Base-by-base conservation (phyloP, 2,797 vertebrate genomes). In the Rhinoraja longicauda region DNA sequence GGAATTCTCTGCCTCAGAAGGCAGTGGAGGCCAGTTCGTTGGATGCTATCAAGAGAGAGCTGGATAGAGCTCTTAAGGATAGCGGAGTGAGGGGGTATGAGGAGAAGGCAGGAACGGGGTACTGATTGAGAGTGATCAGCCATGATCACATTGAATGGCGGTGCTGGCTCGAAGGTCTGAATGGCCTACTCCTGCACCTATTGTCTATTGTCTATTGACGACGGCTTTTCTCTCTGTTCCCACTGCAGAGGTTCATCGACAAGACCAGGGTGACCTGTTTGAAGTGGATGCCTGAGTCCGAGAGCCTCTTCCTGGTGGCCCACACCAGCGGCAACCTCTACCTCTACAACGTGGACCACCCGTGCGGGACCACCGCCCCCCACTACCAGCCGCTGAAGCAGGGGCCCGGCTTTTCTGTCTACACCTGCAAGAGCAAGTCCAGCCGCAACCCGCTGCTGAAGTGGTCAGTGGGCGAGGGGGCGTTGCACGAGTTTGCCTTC, bases 241-340 rank as follows among this genome's bases (percentile, higher is more conserved):
- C n/a, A 13, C 1, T 19, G 86, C 95, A 98, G 98, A 97, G 98
- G 94, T 95, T 98, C 93, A 98, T 98, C 70, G 98, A 99, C 96
- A 98, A 97, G 93, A 98, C 98, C 19, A 98, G 98, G 96, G 98
- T 99, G 93, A 99, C 98, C 0, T 96, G 97, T 77, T 96, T 99
- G n/a, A 97, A 97, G 93, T 98, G 98, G 98, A 96, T 99, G 24
- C 98, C 98, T 0, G 97, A 97, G 94, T 97, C 97, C 0, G 98
- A 98, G 81, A 98, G 97, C 94, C 97, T 99, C 77, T 99, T 99
- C 95, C 95, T 99, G 95, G 97, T 97, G 0, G 98, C 98, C 0
- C 98, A 99, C 0, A 97, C 98, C 95, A 99, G 98, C 0, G 98
- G 98, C 70, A 97, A 98, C 95, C 96, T 99, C 39, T 99, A 99